Evolutionary conservation across 1,140 invertebrate species (phyloP).

Genomic region (Sminthurides bifidus): DNA sequence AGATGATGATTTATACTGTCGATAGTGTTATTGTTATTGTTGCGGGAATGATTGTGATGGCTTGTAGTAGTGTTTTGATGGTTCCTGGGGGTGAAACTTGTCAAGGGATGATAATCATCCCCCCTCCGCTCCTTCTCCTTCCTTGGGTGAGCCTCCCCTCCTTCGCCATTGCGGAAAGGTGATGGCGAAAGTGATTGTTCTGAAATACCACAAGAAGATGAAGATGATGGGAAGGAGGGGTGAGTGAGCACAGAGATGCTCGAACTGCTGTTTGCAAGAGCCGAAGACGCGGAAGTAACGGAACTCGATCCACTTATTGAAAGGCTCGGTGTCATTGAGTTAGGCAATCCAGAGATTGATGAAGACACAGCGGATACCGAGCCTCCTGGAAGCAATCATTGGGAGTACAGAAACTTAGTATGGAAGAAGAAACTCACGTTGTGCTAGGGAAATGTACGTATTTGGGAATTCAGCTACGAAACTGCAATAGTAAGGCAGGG

Average conservation of each 20-base stretch:
- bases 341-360: slow-evolving; percentile 16
- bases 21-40: slow-evolving; percentile 2
- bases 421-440: background rate
- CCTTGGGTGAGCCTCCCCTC: background rate
- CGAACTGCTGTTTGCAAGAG: background rate
- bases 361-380: slow-evolving; percentile 15
- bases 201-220: too few relatives aligned
- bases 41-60: background rate
- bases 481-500: too few relatives aligned
- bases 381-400: too few relatives aligned
- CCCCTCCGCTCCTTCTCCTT: background rate
- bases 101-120: background rate
- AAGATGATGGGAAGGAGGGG: background rate
- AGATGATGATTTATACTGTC: background rate
- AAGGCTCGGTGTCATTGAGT: slow-evolving; percentile 11
- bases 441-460: background rate
- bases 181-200: too few relatives aligned
- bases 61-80: slow-evolving; percentile 1
- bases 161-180: background rate
- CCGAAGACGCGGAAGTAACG: background rate
- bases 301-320: slow-evolving; percentile 1
- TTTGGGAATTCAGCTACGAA: too few relatives aligned
- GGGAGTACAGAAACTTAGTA: too few relatives aligned
- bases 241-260: too few relatives aligned
- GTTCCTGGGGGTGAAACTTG: background rate